Conservation (phyloP, 2,888 invertebrate species). For the Trachelus tabidus region DNA sequence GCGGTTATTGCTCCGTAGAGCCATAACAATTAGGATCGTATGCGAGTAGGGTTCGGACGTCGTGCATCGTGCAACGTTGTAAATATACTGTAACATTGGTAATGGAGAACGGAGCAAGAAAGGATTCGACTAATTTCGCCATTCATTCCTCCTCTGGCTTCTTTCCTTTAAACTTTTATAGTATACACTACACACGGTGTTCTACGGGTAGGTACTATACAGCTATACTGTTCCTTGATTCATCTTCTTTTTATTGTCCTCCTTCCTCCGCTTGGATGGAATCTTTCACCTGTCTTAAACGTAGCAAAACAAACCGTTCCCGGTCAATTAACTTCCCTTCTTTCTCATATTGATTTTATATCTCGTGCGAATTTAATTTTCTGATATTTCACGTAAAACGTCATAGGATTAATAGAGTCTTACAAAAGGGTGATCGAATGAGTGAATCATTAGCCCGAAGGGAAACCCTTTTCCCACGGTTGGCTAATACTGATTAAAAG, state of each 20-base stretch:
- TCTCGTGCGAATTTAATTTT: neutral
- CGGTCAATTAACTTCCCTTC: neutral
- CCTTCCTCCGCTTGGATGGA: neutral
- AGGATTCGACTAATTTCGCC: neutral
- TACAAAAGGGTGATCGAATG: neutral
- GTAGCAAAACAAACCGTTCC: neutral
- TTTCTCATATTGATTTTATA: neutral
- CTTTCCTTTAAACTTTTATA: neutral
- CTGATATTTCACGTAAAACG: neutral
- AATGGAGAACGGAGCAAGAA: slow-evolving; percentile 9
- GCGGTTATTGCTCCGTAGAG: slow-evolving; percentile 44
- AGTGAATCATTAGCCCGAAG: neutral
- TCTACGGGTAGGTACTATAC: neutral
- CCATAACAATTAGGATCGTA: slow-evolving; percentile 53
- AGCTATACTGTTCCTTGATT: neutral
- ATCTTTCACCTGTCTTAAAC: neutral
- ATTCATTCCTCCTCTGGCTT: neutral
- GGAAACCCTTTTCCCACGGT: neutral
- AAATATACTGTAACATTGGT: slow-evolving; percentile 17
- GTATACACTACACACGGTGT: neutral
- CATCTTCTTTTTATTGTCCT: neutral
- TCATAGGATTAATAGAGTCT: neutral
- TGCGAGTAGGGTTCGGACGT: slow-evolving; percentile 22
- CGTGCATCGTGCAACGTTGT: neutral
- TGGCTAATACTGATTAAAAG: neutral